Conservation (phyloP, 2,888 invertebrate genomes). For the Tanypteryx hageni region DNA sequence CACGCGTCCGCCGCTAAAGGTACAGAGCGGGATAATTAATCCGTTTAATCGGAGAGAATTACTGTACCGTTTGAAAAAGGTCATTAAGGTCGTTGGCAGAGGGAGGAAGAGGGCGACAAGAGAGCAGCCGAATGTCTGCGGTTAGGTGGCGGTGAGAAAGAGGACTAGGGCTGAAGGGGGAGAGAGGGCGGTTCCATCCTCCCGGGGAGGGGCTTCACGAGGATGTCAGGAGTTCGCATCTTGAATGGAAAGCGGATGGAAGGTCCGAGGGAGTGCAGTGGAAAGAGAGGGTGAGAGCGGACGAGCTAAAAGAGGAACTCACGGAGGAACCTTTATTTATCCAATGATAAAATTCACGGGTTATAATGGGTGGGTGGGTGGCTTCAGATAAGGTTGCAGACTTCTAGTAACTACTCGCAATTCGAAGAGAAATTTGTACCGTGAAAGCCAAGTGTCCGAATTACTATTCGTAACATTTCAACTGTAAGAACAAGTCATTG, state of each 20-base stretch:
- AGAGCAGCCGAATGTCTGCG: not conserved
- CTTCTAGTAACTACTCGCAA: no score
- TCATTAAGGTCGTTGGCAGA: not conserved
- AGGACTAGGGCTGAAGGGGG: not conserved
- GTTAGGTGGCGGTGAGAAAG: not conserved
- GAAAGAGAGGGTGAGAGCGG: not conserved
- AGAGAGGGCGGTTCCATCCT: not conserved
- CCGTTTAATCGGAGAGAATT: conserved; percentile 51
- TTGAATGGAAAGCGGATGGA: not conserved
- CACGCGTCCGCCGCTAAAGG: not conserved
- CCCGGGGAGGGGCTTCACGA: not conserved
- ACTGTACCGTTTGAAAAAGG: not conserved
- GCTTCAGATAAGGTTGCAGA: no score
- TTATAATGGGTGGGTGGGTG: no score
- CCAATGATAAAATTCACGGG: no score
- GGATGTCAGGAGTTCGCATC: not conserved
- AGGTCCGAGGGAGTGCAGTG: not conserved
- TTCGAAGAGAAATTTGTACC: no score
- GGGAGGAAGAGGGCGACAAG: not conserved
- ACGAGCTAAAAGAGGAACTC: not conserved
- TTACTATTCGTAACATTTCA: no score
- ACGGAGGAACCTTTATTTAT: no score
- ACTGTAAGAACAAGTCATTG: no score
- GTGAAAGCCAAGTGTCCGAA: no score
- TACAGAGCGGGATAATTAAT: conserved; percentile 34